Conservation (phyloP, 2,888 invertebrate genomes). For the Melipona bicolor region DNA sequence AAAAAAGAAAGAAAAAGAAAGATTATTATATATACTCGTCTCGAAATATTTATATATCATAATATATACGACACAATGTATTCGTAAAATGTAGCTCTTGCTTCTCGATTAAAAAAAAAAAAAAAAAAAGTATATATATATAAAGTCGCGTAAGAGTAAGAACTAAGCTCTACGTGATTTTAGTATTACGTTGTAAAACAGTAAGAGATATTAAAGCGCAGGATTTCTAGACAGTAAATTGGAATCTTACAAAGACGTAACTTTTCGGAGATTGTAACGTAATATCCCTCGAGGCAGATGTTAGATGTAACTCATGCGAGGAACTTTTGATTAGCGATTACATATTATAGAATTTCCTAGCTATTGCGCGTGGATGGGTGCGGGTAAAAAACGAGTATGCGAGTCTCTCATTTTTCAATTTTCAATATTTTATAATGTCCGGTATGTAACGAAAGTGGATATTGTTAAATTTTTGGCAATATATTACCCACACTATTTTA, state of each 20-base stretch:
- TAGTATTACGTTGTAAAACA: conserved; percentile 38
- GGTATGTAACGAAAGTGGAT: conserved; percentile 60
- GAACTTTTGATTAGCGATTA: conserved; percentile 35
- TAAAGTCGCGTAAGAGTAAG: conserved; percentile 39
- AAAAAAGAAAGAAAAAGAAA: neutral
- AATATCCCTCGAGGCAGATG: conserved; percentile 23
- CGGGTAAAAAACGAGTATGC: conserved; percentile 65
- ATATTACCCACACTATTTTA: conserved; percentile 68
- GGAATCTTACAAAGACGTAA: conserved; percentile 14
- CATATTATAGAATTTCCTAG: conserved; percentile 46
- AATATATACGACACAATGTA: conserved; percentile 25
- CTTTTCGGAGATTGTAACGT: conserved; percentile 29
- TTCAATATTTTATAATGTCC: conserved; percentile 75
- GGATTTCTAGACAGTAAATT: conserved; percentile 40
- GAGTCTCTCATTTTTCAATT: conserved; percentile 72
- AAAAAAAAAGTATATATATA: neutral
- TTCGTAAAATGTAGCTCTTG: conserved; percentile 28
- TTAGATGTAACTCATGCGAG: conserved; percentile 30
- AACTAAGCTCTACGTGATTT: conserved; percentile 50
- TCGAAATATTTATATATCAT: conserved; percentile 20
- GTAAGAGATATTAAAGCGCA: conserved; percentile 44
- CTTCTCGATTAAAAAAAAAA: conserved; percentile 32
- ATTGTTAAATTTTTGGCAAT: conserved; percentile 65
- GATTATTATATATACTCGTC: conserved; percentile 29
- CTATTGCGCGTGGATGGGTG: conserved; percentile 63